Evolutionary conservation across 2,797 vertebrate genomes (phyloP).

Genomic region (Tympanoctomys barrerae): DNA sequence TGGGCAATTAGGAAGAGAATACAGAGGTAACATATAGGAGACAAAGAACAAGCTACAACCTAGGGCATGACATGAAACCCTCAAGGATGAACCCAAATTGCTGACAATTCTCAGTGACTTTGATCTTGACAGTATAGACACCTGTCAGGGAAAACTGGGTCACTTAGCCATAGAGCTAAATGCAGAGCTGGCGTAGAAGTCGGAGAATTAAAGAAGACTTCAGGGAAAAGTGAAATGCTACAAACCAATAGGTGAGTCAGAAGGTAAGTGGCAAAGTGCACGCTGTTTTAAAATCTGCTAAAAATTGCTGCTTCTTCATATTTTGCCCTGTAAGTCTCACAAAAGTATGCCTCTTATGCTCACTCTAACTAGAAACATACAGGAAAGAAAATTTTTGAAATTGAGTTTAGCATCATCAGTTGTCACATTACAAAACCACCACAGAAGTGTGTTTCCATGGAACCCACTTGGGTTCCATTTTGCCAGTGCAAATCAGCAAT

Average conservation of each 20-base stretch:
- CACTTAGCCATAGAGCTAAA: not conserved
- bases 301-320: not conserved
- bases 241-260: not conserved
- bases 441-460: conserved; percentile 24
- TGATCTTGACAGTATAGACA: not conserved
- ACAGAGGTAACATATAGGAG: not conserved
- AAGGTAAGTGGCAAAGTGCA: not conserved
- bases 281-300: not conserved
- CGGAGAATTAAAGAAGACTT: not conserved
- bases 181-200: not conserved
- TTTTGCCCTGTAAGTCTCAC: conserved; percentile 9
- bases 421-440: not conserved
- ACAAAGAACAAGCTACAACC: not conserved
- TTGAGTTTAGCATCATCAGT: not conserved
- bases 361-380: not conserved
- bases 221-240: not conserved
- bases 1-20: not conserved
- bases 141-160: not conserved
- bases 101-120: not conserved
- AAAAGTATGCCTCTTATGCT: not conserved
- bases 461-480: conserved; percentile 24
- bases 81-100: not conserved
- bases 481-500: not conserved
- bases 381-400: conserved; percentile 44
- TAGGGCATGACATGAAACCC: not conserved